These are phyloP conservation scores for Gibbula magus DNA, from an alignment of 2,888 invertebrate species.

Conservation along the genomic window DNA sequence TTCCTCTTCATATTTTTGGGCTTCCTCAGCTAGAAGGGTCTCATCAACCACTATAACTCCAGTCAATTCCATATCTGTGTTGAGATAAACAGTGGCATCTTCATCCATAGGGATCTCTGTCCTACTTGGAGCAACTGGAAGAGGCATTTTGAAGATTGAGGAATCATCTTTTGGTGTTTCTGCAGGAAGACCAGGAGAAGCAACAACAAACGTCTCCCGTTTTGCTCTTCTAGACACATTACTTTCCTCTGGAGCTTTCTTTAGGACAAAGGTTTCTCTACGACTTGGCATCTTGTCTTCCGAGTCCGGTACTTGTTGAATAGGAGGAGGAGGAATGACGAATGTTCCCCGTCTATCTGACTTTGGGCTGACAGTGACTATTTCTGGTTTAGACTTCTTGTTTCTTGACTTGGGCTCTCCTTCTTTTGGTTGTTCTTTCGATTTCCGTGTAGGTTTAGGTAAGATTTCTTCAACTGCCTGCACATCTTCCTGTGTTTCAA, in stretches of 20 bases:
- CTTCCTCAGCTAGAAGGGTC: neutral
- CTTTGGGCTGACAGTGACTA: neutral
- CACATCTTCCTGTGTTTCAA: neutral
- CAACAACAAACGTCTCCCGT: neutral
- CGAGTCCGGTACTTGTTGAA: neutral
- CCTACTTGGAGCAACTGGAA: neutral
- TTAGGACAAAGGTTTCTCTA: constrained; percentile 35
- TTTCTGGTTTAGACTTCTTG: neutral
- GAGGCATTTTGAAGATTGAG: neutral
- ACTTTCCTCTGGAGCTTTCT: neutral
- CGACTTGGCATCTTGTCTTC: constrained; percentile 13
- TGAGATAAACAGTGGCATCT: constrained; percentile 50
- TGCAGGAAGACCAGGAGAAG: neutral
- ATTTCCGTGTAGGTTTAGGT: constrained; percentile 38
- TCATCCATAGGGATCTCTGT: neutral
- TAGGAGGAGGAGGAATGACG: constrained; percentile 3
- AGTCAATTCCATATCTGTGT: constrained; percentile 64
- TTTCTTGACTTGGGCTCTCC: constrained; percentile 29
- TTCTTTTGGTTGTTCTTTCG: constrained; percentile 32
- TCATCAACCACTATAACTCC: constrained; percentile 42
- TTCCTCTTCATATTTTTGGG: neutral
- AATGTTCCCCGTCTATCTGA: constrained; percentile 29
- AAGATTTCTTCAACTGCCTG: neutral
- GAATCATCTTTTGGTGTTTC: neutral
- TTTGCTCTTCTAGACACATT: neutral